Conservation (phyloP, 2,888 invertebrate genomes). For the Metallyticus violacea region DNA sequence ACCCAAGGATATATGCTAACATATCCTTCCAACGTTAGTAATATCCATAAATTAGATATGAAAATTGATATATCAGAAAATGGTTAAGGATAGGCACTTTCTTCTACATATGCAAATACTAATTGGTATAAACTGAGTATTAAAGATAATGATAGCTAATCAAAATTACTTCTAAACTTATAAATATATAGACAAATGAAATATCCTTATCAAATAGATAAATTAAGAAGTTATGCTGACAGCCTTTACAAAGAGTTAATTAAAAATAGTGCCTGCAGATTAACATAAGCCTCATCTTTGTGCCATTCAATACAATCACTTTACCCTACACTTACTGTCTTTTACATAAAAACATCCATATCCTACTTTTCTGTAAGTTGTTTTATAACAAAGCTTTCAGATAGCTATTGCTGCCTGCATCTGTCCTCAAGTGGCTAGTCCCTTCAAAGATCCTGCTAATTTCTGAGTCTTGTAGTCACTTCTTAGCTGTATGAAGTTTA, state of each 20-base stretch:
- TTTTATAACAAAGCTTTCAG: background rate
- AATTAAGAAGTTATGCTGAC: background rate
- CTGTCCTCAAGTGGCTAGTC: constrained; percentile 43
- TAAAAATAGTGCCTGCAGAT: background rate
- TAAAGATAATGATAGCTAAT: background rate
- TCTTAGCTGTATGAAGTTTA: constrained; percentile 91
- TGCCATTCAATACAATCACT: background rate
- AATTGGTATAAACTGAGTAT: background rate
- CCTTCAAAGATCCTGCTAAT: constrained; percentile 56
- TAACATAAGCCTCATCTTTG: background rate
- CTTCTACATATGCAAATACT: background rate
- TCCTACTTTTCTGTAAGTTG: background rate
- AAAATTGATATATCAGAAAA: background rate
- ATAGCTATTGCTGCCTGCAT: background rate
- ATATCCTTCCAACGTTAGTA: no score
- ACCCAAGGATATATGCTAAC: no score
- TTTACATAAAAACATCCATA: background rate
- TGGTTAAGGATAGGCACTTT: background rate
- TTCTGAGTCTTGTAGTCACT: constrained; percentile 92
- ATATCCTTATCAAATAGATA: background rate
- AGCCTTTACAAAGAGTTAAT: background rate
- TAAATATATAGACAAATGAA: no score
- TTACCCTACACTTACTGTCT: background rate
- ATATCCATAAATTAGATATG: background rate
- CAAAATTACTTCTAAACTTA: background rate